These are phyloP conservation scores for Procambarus clarkii DNA, from an alignment of 1,140 invertebrate species.

Conservation along the genomic window DNA sequence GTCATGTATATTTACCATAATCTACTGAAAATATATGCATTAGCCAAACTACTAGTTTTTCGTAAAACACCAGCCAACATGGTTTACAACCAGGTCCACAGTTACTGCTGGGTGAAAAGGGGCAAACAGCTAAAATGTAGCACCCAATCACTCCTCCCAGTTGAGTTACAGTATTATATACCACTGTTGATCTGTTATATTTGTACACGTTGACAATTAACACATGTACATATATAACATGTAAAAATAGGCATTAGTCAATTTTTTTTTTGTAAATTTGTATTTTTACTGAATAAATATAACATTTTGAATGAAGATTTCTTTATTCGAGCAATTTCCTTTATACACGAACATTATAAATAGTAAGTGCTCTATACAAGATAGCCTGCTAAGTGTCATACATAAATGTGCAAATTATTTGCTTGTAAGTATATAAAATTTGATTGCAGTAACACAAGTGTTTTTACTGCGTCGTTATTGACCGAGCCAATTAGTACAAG, in stretches of 20 bases:
- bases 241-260: neutral
- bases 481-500: no score
- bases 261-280: neutral
- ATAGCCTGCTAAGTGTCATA: neutral
- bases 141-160: no score
- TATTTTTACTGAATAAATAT: neutral
- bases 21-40: no score
- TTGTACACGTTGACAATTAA: neutral
- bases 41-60: no score
- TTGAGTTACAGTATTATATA: no score
- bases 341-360: neutral
- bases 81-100: no score
- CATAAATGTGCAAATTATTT: neutral
- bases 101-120: no score
- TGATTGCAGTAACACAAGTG: neutral
- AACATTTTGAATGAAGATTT: neutral
- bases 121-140: no score
- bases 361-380: neutral
- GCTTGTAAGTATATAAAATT: slow-evolving; percentile 9
- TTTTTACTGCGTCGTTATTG: neutral
- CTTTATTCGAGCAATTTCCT: neutral
- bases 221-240: neutral
- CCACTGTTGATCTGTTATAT: no score
- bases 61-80: no score
- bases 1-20: no score